Percentiles rank a stretch among this genome's conserved stretches.
Conservation (phyloP, 2,113 vertebrate species). For the Ciconia maguari region DNA sequence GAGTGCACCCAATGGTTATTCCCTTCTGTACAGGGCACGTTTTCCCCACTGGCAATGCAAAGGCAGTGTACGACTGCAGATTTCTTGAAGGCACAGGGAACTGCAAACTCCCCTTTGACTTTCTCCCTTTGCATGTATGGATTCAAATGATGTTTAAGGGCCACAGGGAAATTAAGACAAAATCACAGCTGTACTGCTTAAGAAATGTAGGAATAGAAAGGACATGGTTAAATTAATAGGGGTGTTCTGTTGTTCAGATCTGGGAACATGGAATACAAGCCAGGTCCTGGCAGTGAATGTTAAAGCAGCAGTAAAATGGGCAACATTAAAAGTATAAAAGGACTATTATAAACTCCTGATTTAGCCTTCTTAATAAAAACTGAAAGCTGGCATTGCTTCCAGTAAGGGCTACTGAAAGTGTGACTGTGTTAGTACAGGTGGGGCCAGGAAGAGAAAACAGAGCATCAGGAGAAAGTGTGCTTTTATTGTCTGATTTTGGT, state of each 20-base stretch:
- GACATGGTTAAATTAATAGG: slow-evolving; percentile 60
- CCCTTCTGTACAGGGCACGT: not conserved
- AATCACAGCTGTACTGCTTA: slow-evolving; percentile 42
- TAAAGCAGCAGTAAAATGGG: slow-evolving; percentile 64
- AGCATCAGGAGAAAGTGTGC: slow-evolving; percentile 6
- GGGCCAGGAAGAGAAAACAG: slow-evolving; percentile 28
- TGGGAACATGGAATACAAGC: slow-evolving; percentile 62
- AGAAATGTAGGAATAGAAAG: slow-evolving; percentile 45
- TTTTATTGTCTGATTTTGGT: slow-evolving; percentile 17
- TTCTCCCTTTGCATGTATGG: not conserved
- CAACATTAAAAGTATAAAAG: slow-evolving; percentile 68
- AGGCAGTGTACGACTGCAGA: not conserved
- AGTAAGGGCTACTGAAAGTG: slow-evolving; percentile 48
- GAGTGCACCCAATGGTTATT: not conserved
- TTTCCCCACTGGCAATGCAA: not conserved
- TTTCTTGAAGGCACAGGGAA: not conserved
- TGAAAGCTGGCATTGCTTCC: slow-evolving; percentile 53
- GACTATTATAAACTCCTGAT: slow-evolving; percentile 66
- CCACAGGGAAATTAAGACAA: slow-evolving; percentile 37
- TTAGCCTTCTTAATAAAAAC: slow-evolving; percentile 58
- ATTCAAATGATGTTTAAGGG: not conserved
- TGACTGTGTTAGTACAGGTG: slow-evolving; percentile 53
- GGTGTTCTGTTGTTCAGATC: slow-evolving; percentile 57
- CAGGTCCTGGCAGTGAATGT: slow-evolving; percentile 58
- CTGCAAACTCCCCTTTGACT: not conserved